A percentile compares a stretch with the other conserved stretches of the same genome.
These are phyloP conservation scores for Chrysolina oricalcia DNA, from an alignment of 2,888 invertebrate genomes.

Conservation along the genomic window DNA sequence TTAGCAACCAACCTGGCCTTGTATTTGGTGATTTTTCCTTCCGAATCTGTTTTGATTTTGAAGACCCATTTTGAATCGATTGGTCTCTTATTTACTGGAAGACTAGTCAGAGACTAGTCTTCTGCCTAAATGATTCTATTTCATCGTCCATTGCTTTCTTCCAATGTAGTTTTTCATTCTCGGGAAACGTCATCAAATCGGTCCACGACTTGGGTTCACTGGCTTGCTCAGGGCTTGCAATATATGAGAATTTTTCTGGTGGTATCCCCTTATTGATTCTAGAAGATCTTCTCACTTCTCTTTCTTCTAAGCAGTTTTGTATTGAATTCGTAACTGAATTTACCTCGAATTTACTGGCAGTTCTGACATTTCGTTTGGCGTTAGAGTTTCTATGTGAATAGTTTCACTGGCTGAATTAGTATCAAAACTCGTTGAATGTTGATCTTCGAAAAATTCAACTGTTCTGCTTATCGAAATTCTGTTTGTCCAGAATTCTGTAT, in stretches of 20 bases:
- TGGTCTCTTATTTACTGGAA: background rate
- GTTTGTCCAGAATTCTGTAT: constrained; percentile 15
- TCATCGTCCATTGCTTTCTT: background rate
- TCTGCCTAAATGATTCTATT: background rate
- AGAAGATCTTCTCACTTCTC: too few species aligned
- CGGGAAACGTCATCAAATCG: background rate
- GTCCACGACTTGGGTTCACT: too few species aligned
- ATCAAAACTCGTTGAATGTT: too few species aligned
- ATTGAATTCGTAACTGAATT: background rate
- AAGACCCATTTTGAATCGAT: background rate
- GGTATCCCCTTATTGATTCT: background rate
- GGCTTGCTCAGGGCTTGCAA: background rate
- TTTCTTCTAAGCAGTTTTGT: background rate
- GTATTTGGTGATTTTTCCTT: background rate
- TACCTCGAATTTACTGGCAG: too few species aligned
- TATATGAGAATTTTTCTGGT: background rate
- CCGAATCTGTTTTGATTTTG: background rate
- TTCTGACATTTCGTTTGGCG: too few species aligned
- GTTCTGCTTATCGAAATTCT: too few species aligned
- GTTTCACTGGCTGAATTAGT: too few species aligned
- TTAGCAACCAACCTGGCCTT: background rate
- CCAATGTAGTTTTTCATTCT: background rate
- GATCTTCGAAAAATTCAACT: too few species aligned
- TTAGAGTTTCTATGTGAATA: too few species aligned
- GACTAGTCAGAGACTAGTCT: background rate